A percentile compares a stretch with the other conserved stretches of the same genome.
Conservation (phyloP, 64 coral and sea anemone species). For the Pocillopora verrucosa region DNA sequence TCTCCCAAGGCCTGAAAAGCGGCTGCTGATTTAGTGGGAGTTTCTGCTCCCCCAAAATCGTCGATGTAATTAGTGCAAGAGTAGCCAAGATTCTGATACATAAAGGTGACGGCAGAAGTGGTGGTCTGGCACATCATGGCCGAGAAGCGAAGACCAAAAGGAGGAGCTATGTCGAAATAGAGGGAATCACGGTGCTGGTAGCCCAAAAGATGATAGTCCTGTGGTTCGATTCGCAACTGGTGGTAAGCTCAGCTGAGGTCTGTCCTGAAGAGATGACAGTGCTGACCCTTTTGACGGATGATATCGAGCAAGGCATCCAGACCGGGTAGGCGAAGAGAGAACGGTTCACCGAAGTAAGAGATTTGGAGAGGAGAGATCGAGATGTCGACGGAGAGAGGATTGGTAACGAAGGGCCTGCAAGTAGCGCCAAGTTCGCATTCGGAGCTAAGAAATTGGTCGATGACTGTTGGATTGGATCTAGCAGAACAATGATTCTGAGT, state of each 20-base stretch:
- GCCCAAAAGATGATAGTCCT: background rate
- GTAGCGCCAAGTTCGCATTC: no score
- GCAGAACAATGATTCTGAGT: no score
- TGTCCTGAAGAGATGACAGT: background rate
- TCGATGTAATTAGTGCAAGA: conserved; percentile 23
- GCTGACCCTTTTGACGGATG: background rate
- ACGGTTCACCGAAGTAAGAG: no score
- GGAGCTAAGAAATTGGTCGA: no score
- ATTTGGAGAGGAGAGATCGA: no score
- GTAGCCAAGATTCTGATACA: conserved; percentile 15
- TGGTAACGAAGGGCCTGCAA: no score
- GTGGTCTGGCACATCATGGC: conserved; percentile 34
- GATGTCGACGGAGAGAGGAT: no score
- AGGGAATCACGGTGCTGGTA: conserved; percentile 18
- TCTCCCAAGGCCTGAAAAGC: no score
- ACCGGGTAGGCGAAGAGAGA: no score
- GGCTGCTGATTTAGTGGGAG: background rate
- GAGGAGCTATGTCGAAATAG: conserved; percentile 3
- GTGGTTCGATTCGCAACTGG: background rate
- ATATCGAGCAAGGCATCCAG: background rate
- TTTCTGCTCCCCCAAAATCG: conserved; percentile 15
- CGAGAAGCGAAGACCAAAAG: background rate
- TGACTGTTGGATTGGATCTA: no score
- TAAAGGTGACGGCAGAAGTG: conserved; percentile 31
- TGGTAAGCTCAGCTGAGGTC: background rate